These are phyloP conservation scores for Bovichtus variegatus DNA, from an alignment of 2,797 vertebrate genomes.

Conservation along the genomic window DNA sequence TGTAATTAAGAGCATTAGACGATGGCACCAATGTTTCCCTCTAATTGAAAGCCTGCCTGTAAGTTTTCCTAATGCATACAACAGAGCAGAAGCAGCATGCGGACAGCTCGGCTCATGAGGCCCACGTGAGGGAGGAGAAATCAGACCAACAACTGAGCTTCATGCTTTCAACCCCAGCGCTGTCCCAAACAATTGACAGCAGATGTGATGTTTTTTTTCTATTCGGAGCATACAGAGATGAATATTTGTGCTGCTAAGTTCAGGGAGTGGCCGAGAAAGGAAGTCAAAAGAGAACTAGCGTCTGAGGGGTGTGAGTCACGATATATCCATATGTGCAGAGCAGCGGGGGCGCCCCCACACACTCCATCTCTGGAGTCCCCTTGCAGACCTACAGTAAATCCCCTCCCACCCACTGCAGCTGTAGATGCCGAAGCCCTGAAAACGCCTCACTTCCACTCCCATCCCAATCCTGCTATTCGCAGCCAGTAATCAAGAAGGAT, in stretches of 20 bases:
- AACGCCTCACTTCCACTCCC: conserved; percentile 49
- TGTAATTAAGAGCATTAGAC: conserved; percentile 52
- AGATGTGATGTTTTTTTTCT: conserved; percentile 34
- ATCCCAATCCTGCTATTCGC: conserved; percentile 57
- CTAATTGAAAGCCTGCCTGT: conserved; percentile 6
- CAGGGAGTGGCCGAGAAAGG: conserved; percentile 66
- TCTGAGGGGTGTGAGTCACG: conserved; percentile 68
- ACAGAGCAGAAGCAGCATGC: conserved; percentile 37
- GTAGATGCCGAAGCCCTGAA: conserved; percentile 57
- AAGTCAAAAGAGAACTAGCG: conserved; percentile 32
- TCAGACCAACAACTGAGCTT: conserved; percentile 32
- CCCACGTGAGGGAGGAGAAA: conserved; percentile 29
- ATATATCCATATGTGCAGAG: conserved; percentile 57
- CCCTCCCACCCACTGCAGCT: conserved; percentile 53
- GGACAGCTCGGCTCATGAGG: conserved; percentile 39
- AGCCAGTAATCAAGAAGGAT: conserved; percentile 50
- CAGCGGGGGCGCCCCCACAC: conserved; percentile 21
- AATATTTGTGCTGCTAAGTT: conserved; percentile 43
- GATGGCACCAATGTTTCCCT: conserved; percentile 16
- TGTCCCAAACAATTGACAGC: conserved; percentile 16
- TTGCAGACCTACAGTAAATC: conserved; percentile 44
- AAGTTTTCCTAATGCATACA: conserved; percentile 51
- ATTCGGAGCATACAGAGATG: conserved; percentile 28
- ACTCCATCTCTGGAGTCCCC: conserved; percentile 44
- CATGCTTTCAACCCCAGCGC: conserved; percentile 28